These are phyloP conservation scores for Phortica okadai DNA, from an alignment of 2,888 invertebrate genomes.

Conservation along the genomic window DNA sequence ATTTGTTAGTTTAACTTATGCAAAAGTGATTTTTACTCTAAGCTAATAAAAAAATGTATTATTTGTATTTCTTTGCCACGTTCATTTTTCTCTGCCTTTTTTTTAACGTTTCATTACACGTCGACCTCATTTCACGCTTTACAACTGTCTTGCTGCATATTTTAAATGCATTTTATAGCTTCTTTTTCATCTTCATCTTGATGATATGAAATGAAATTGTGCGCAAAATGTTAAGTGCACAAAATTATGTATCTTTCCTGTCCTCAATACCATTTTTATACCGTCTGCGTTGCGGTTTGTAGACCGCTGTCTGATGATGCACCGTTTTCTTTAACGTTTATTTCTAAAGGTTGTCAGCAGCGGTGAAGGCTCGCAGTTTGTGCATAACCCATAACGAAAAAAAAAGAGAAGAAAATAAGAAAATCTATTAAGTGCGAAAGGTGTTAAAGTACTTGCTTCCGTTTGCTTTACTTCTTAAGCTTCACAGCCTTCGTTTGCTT, in stretches of 20 bases:
- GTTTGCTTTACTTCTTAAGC: constrained; percentile 31
- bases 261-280: neutral
- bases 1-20: neutral
- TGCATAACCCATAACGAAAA: neutral
- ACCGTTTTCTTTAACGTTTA: neutral
- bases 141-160: constrained; percentile 16
- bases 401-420: constrained; percentile 43
- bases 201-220: constrained; percentile 45
- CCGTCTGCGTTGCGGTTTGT: neutral
- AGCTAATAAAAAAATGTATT: neutral
- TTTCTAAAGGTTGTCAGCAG: neutral
- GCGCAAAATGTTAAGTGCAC: constrained; percentile 64
- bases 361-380: neutral
- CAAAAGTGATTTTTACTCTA: neutral
- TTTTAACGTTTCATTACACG: too few species aligned
- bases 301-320: constrained; percentile 39
- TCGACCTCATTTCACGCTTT: neutral
- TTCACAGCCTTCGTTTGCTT: neutral
- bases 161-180: constrained; percentile 29
- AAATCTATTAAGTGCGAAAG: constrained; percentile 55
- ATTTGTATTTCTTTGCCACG: too few species aligned
- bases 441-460: constrained; percentile 60
- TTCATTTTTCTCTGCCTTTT: neutral
- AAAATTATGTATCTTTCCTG: constrained; percentile 61
- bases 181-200: neutral